These are phyloP conservation scores for Chaenocephalus aceratus DNA, from an alignment of 2,113 vertebrate species.

Conservation along the genomic window DNA sequence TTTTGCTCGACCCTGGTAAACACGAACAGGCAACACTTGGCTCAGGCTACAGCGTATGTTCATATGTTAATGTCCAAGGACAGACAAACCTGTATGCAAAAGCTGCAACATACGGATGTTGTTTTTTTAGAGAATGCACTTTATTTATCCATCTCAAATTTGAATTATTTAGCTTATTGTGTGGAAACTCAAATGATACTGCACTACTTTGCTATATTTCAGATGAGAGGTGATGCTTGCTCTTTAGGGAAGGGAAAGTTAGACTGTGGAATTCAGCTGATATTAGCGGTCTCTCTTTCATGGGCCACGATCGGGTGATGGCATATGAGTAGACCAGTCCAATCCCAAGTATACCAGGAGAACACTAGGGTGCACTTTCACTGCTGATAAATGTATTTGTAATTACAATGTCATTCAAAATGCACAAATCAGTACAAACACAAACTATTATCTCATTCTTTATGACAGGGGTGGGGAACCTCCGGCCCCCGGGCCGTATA, in stretches of 20 bases:
- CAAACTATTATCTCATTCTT: background rate
- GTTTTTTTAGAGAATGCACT: background rate
- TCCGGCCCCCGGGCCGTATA: no score
- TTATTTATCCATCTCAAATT: background rate
- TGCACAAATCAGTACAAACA: background rate
- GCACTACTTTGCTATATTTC: no score
- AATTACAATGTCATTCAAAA: background rate
- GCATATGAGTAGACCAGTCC: background rate
- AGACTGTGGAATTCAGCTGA: no score
- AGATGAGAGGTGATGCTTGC: no score
- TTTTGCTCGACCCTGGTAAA: conserved; percentile 29
- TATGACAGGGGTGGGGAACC: no score
- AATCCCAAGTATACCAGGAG: background rate
- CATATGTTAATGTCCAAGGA: background rate
- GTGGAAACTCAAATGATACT: background rate
- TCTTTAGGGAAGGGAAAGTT: no score
- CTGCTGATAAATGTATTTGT: background rate
- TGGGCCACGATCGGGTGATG: background rate
- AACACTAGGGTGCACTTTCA: background rate
- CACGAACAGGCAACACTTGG: conserved; percentile 14
- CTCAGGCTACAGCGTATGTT: background rate
- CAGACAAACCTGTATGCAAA: background rate
- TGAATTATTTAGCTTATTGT: background rate
- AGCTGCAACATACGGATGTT: background rate
- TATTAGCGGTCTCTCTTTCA: background rate